Evolutionary conservation across 2,797 vertebrate species (phyloP).

Genomic region (Myotis vivesi): DNA sequence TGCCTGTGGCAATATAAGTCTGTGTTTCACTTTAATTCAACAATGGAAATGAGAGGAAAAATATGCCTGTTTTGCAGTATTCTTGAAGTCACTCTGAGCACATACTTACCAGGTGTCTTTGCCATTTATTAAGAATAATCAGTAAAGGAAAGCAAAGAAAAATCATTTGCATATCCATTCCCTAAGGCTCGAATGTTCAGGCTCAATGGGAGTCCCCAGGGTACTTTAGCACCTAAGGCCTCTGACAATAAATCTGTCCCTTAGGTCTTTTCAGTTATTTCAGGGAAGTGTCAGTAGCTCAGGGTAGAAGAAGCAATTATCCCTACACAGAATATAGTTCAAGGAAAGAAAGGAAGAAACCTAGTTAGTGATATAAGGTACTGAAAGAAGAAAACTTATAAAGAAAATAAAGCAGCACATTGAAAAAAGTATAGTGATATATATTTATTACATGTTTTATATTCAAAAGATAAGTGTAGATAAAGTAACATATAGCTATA

Average conservation of each 20-base stretch:
- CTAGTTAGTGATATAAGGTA: slow-evolving; percentile 48
- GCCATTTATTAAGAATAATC: slow-evolving; percentile 68
- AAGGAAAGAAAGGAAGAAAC: slow-evolving; percentile 53
- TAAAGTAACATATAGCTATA: not conserved
- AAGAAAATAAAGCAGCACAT: slow-evolving; percentile 32
- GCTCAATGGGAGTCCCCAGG: slow-evolving; percentile 9
- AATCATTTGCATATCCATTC: slow-evolving; percentile 48
- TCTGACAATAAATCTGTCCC: slow-evolving; percentile 65
- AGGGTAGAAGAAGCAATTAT: slow-evolving; percentile 67
- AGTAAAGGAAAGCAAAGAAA: slow-evolving; percentile 64
- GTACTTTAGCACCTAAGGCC: slow-evolving; percentile 66
- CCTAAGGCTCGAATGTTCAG: slow-evolving; percentile 58
- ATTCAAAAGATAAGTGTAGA: slow-evolving; percentile 44
- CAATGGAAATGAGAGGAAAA: slow-evolving; percentile 1
- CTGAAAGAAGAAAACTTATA: slow-evolving; percentile 46
- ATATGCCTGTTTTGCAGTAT: slow-evolving; percentile 38
- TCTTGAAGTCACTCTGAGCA: slow-evolving; percentile 52
- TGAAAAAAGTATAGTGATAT: not conserved
- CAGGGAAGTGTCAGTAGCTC: slow-evolving; percentile 65
- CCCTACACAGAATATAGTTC: slow-evolving; percentile 54
- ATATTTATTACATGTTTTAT: slow-evolving; percentile 51
- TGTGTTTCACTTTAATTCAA: slow-evolving; percentile 58
- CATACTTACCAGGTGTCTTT: slow-evolving; percentile 42
- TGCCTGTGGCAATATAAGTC: slow-evolving; percentile 32
- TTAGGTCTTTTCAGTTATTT: slow-evolving; percentile 68